Conservation (phyloP, 2,797 vertebrate genomes). For the Thripadectes ignobilis region DNA sequence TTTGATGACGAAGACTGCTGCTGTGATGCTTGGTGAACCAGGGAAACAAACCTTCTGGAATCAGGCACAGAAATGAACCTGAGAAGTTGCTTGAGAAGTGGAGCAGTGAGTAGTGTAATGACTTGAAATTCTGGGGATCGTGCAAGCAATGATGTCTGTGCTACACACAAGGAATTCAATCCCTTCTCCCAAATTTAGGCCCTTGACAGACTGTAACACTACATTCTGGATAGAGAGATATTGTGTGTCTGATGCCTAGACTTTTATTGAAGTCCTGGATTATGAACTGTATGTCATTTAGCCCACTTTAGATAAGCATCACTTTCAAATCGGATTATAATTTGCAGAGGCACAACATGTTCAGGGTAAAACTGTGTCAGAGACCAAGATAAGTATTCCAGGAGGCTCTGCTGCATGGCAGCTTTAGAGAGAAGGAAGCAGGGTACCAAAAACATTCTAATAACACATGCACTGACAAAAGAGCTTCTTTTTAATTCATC, state of each 20-base stretch:
- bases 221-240: neutral
- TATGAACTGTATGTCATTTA: constrained; percentile 33
- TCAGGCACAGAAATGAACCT: neutral
- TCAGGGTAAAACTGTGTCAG: constrained; percentile 19
- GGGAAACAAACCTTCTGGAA: neutral
- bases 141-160: neutral
- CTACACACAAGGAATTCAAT: neutral
- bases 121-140: neutral
- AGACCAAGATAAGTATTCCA: constrained; percentile 13
- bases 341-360: constrained; percentile 36
- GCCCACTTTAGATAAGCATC: constrained; percentile 53
- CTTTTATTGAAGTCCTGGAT: constrained; percentile 29
- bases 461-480: neutral
- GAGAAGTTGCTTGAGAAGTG: neutral
- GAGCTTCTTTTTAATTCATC: neutral
- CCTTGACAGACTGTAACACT: neutral
- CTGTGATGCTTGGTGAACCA: neutral
- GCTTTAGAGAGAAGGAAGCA: neutral
- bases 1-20: neutral
- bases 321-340: constrained; percentile 64
- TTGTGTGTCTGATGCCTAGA: neutral
- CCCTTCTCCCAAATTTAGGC: neutral
- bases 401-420: neutral
- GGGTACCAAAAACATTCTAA: neutral
- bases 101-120: constrained; percentile 2